phyloP scores from a whole-genome alignment of 1,140 invertebrate genomes.

The Sarcophaga peregrina region DNA sequence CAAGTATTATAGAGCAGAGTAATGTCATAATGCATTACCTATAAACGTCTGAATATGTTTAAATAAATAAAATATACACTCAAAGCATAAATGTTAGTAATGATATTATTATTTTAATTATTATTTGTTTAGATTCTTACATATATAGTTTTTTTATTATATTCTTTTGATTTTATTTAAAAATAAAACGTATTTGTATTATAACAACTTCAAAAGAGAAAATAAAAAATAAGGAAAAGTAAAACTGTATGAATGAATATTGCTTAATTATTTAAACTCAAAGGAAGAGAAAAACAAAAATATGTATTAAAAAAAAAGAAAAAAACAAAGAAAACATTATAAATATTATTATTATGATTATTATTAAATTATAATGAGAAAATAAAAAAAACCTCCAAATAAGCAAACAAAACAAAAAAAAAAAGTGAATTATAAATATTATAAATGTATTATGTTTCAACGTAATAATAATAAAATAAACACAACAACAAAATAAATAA shows the following conservation, averaged over 20 bases:
- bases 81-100: conserved; percentile 13
- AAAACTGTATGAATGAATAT: no score
- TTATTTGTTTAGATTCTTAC: not conserved
- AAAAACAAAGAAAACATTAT: no score
- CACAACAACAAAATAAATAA: not conserved
- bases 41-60: not conserved
- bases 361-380: not conserved
- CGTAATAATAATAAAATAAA: not conserved
- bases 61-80: conserved; percentile 31
- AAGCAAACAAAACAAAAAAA: not conserved
- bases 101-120: conserved; percentile 7
- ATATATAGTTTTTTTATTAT: not conserved
- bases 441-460: conserved; percentile 23
- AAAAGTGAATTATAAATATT: not conserved
- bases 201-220: not conserved
- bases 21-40: no score
- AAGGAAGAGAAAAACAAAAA: no score
- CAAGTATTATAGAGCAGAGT: no score
- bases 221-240: no score
- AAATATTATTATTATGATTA: no score
- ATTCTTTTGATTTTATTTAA: not conserved
- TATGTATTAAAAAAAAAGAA: no score
- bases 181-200: not conserved
- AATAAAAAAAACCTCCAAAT: not conserved
- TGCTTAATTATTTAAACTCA: no score